These are phyloP conservation scores for Ornithorhynchus anatinus DNA, from an alignment of 2,113 vertebrate genomes.

Conservation along the genomic window DNA sequence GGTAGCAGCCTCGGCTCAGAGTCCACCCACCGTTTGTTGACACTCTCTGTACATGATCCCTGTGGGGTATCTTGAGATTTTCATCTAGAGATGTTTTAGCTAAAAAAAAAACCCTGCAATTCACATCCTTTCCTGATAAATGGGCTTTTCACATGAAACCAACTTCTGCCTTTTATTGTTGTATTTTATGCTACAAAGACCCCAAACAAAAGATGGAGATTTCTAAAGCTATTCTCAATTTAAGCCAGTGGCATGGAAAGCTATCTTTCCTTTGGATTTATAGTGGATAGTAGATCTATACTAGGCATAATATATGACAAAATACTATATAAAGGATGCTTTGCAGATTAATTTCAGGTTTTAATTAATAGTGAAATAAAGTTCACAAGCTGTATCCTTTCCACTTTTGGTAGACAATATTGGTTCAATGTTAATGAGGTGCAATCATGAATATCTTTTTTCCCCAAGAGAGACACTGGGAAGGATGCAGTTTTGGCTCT, in stretches of 20 bases:
- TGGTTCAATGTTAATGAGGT: conserved; percentile 20
- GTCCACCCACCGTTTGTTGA: conserved; percentile 39
- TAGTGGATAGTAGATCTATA: background rate
- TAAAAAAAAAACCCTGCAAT: conserved; percentile 32
- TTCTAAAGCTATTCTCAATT: conserved; percentile 13
- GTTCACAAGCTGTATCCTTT: background rate
- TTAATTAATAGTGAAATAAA: conserved; percentile 40
- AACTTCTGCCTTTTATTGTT: conserved; percentile 26
- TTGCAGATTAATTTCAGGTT: conserved; percentile 6
- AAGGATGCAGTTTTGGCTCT: conserved; percentile 14
- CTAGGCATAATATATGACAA: background rate
- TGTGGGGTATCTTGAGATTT: conserved; percentile 12
- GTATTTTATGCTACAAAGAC: conserved; percentile 1
- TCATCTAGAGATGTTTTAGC: conserved; percentile 36
- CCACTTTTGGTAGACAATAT: background rate
- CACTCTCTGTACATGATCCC: conserved; percentile 20
- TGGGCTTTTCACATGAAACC: conserved; percentile 28
- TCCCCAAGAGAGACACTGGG: background rate
- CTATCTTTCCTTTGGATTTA: conserved; percentile 13
- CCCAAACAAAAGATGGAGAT: conserved; percentile 14
- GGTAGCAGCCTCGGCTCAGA: conserved; percentile 12
- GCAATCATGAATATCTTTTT: conserved; percentile 1
- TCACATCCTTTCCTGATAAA: conserved; percentile 24
- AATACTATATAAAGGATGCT: background rate
- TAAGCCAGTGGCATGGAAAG: conserved; percentile 7